Evolutionary conservation across 2,888 invertebrate genomes (phyloP).

Genomic region (Polylopha cassiicola): DNA sequence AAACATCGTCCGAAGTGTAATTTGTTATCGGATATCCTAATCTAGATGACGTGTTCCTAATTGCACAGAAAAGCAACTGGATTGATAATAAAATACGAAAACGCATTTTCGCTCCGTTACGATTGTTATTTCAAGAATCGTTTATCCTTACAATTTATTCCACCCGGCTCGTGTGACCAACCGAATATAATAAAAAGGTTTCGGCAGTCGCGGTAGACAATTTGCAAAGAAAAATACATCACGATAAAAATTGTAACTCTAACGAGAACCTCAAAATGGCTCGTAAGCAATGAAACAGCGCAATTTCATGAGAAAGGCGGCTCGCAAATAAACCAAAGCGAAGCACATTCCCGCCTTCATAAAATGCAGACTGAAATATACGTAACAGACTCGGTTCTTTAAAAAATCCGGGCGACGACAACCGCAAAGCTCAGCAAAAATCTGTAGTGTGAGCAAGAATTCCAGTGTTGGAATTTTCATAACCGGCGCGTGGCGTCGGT

Average conservation of each 20-base stretch:
- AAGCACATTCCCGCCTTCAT: slow-evolving; percentile 71
- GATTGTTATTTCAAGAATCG: slow-evolving; percentile 26
- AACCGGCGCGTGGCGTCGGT: slow-evolving; percentile 54
- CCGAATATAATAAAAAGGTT: slow-evolving; percentile 39
- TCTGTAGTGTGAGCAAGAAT: slow-evolving; percentile 70
- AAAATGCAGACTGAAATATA: slow-evolving; percentile 72
- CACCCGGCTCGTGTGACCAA: slow-evolving; percentile 1
- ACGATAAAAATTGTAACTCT: slow-evolving; percentile 63
- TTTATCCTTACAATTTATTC: slow-evolving; percentile 26
- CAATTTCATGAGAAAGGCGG: slow-evolving; percentile 72
- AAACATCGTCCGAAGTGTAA: slow-evolving; percentile 46
- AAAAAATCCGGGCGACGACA: slow-evolving; percentile 65
- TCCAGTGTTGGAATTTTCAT: slow-evolving; percentile 73
- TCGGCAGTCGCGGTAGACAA: slow-evolving; percentile 43
- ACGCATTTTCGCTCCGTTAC: slow-evolving; percentile 19
- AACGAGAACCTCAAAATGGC: slow-evolving; percentile 69
- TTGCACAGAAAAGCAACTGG: slow-evolving; percentile 26
- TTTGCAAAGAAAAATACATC: slow-evolving; percentile 58
- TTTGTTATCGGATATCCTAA: slow-evolving; percentile 51
- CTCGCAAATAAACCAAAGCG: slow-evolving; percentile 72
- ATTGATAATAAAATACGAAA: slow-evolving; percentile 30
- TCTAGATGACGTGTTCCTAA: slow-evolving; percentile 36
- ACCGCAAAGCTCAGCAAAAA: slow-evolving; percentile 71
- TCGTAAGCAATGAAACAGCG: slow-evolving; percentile 73
- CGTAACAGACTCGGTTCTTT: slow-evolving; percentile 68